phyloP scores from a whole-genome alignment of 2,888 invertebrate species.

The Idaea aversata region DNA sequence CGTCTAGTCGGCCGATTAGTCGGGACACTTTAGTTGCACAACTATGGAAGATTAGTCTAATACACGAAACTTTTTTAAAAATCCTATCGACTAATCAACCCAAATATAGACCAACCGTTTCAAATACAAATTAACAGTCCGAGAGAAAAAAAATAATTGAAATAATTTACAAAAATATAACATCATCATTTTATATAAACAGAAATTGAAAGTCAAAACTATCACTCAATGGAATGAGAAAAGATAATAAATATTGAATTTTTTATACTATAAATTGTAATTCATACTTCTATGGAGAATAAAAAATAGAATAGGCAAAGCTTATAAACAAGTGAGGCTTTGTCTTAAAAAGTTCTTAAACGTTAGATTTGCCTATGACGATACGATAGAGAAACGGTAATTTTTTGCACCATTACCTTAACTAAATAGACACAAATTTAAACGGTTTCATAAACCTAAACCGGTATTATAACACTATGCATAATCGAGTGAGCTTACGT shows the following conservation, averaged over 20 bases:
- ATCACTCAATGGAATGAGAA: conserved; percentile 70
- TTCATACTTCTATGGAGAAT: conserved; percentile 29
- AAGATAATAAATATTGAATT: conserved; percentile 56
- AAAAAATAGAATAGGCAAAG: conserved; percentile 30
- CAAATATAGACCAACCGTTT: conserved; percentile 56
- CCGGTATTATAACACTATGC: conserved; percentile 29
- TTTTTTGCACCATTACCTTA: conserved; percentile 65
- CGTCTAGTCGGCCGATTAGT: conserved; percentile 34
- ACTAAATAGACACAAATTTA: conserved; percentile 50
- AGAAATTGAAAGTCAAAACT: conserved; percentile 58
- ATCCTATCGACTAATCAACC: conserved; percentile 30
- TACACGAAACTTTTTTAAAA: not conserved
- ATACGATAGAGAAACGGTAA: conserved; percentile 49
- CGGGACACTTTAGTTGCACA: conserved; percentile 4
- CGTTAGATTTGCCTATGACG: conserved; percentile 35
- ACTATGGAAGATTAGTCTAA: conserved; percentile 7
- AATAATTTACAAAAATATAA: conserved; percentile 74
- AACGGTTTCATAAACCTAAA: conserved; percentile 51
- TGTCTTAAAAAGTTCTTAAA: conserved; percentile 16
- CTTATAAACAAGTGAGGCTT: conserved; percentile 30
- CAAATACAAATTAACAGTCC: conserved; percentile 46
- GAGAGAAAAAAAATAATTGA: conserved; percentile 44
- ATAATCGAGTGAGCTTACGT: conserved; percentile 41
- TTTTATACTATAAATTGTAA: conserved; percentile 36
- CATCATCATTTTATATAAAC: conserved; percentile 59